Conservation (phyloP, 2,113 vertebrate genomes). For the Anhinga anhinga region DNA sequence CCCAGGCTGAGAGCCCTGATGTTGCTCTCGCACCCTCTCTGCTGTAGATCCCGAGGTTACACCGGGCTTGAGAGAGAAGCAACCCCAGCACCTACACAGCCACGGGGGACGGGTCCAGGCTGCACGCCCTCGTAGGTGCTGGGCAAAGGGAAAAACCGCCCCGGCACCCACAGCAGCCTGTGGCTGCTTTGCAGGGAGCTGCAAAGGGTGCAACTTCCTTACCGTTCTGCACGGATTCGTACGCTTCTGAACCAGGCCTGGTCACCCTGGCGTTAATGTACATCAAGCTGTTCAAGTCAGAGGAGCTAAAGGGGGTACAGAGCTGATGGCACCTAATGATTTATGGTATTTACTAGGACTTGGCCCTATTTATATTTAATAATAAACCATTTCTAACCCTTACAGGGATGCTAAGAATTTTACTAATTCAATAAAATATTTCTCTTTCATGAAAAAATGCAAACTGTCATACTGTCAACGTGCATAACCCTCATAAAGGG, state of each 20-base stretch:
- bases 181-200: neutral
- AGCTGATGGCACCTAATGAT: neutral
- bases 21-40: neutral
- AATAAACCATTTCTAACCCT: neutral
- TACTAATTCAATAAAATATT: neutral
- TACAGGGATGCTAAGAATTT: neutral
- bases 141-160: neutral
- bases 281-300: too few species aligned
- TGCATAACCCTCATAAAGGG: neutral
- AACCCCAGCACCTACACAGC: neutral
- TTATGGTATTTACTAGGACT: neutral
- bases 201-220: neutral
- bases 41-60: neutral
- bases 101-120: neutral
- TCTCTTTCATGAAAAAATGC: neutral
- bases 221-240: neutral
- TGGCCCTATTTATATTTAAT: neutral
- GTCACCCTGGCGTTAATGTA: accelerated
- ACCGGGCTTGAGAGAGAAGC: neutral
- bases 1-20: neutral
- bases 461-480: neutral
- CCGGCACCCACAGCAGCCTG: neutral
- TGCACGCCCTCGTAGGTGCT: neutral
- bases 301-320: neutral
- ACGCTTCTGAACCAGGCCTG: neutral